Conservation (phyloP, 2,797 vertebrate species). For the Catharus ustulatus region DNA sequence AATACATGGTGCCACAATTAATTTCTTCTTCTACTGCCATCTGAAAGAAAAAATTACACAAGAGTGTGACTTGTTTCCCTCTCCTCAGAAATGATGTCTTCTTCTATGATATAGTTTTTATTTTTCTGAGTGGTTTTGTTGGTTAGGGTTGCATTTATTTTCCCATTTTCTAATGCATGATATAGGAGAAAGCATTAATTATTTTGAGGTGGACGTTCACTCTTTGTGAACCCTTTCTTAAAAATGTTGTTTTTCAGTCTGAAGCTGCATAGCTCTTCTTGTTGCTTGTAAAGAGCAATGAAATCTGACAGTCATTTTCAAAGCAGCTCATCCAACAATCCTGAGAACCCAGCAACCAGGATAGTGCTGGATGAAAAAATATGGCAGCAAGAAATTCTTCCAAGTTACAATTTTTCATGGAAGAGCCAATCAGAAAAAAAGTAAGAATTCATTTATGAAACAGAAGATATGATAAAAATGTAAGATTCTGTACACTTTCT, state of each 20-base stretch:
- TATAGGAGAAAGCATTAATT: background rate
- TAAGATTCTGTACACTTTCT: background rate
- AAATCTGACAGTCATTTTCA: background rate
- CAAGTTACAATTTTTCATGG: rapidly evolving
- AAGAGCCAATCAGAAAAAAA: background rate
- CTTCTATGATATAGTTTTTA: background rate
- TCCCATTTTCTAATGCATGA: background rate
- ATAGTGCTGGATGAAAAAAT: background rate
- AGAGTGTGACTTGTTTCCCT: too few species aligned
- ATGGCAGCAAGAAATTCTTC: background rate
- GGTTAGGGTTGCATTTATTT: background rate
- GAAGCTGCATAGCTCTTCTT: background rate
- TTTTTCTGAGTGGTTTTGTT: background rate
- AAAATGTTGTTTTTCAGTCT: background rate
- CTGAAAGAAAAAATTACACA: background rate
- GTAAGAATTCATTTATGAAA: background rate
- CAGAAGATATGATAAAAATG: background rate
- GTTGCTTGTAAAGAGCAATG: background rate
- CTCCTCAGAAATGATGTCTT: background rate
- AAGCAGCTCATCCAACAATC: background rate
- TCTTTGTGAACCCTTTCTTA: background rate
- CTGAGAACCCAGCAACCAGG: background rate
- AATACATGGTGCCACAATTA: background rate
- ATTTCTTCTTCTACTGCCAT: background rate
- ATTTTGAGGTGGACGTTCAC: rapidly evolving